These are phyloP conservation scores for Choristoneura fumiferana DNA, from an alignment of 1,140 invertebrate genomes.

Conservation along the genomic window DNA sequence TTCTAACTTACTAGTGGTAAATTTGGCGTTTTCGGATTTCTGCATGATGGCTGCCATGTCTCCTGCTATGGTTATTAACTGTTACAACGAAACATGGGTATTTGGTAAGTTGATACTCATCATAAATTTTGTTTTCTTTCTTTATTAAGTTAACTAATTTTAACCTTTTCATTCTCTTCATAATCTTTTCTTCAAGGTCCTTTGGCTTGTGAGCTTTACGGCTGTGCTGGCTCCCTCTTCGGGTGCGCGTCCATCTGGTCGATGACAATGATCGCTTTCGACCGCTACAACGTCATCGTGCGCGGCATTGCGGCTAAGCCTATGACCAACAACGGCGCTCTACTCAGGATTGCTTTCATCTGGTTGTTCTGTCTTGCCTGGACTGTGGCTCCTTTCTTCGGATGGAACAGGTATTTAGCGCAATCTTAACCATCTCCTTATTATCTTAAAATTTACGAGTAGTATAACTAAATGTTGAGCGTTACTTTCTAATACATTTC, in stretches of 20 bases:
- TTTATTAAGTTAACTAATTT: too few species aligned
- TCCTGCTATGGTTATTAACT: conserved; percentile 91
- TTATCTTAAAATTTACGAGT: too few species aligned
- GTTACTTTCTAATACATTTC: too few species aligned
- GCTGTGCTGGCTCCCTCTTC: conserved; percentile 87
- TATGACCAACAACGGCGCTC: conserved; percentile 83
- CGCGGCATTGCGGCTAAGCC: conserved; percentile 84
- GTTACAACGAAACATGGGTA: conserved; percentile 92
- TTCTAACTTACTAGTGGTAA: conserved; percentile 91
- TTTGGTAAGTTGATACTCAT: conserved; percentile 78
- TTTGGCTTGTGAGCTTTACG: conserved; percentile 90
- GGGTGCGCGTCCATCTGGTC: conserved; percentile 92
- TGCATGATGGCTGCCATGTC: conserved; percentile 92
- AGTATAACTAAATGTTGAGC: too few species aligned
- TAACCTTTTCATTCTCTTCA: too few species aligned
- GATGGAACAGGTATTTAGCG: conserved; percentile 82
- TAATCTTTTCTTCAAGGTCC: too few species aligned
- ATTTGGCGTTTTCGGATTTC: conserved; percentile 93
- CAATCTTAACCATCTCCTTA: too few species aligned
- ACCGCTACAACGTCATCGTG: conserved; percentile 93
- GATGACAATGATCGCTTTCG: conserved; percentile 91
- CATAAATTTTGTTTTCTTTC: too few species aligned
- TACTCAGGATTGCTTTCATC: conserved; percentile 83
- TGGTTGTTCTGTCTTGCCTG: conserved; percentile 85
- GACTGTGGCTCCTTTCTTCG: conserved; percentile 84